Base-by-base conservation (phyloP, 1,140 invertebrate species). In the Argopecten irradians region DNA sequence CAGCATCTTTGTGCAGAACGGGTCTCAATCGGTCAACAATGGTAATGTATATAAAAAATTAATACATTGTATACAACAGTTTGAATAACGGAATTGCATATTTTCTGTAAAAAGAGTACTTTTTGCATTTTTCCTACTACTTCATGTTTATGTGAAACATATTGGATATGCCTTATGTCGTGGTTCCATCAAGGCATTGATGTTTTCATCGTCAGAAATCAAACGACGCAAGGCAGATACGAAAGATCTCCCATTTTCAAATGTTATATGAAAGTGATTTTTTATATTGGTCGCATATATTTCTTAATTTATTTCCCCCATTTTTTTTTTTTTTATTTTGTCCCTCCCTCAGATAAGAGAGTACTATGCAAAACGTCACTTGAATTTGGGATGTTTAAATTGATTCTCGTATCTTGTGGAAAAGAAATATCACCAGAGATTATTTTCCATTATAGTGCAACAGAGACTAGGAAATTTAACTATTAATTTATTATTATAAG, bases 61-160 rank as follows among this genome's bases (percentile, higher is more conserved):
- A 90, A 86, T 89, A n/a, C 55, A 84, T 43, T 88, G 33, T 55
- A 39, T 84, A 36, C 71, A 28, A 36, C 22, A 34, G 43, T 85
- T 88, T 87, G 71, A 82, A 87, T 83, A 89, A 90, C 92, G 92
- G 92, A 93, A 93, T 93, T 93, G 93, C 92, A 93, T 93, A 93
- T 93, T 93, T 93, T 92, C 92, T 90, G 34, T 85, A 71, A 71
- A 71, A n/a, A n/a, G 16, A 71, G 55, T 71, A 71, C 55, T 71
- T 71, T 71, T 71, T 71, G n/a, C 55, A 71, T 71, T 71, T 71
- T 71, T 71, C 55, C 55, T 71, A 71, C 55, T 71, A 71, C 55
- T 71, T 71, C 55, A 71, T 71, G n/a, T 71, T 71, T 71, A 71
- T 71, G 55, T 71, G 22, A 71, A 71, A 71, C 55, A 71, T 71